A percentile compares a stretch with the other conserved stretches of the same genome.
Conservation (phyloP, 2,113 vertebrate genomes). For the Castor canadensis region DNA sequence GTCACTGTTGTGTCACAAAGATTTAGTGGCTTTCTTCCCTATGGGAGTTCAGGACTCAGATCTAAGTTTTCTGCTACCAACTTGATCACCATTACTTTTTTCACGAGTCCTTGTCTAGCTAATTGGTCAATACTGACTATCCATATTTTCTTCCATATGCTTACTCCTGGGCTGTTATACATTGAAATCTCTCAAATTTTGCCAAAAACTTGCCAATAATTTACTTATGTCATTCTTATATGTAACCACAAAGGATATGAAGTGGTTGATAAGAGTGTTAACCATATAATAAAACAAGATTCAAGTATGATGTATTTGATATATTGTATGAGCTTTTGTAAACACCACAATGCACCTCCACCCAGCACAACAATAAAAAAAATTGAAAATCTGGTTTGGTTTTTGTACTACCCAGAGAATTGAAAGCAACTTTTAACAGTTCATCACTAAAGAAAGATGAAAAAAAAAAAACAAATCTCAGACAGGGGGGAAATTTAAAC, state of each 20-base stretch:
- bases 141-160: not conserved
- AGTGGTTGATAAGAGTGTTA: not conserved
- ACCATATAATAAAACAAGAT: not conserved
- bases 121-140: not conserved
- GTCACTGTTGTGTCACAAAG: not conserved
- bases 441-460: not conserved
- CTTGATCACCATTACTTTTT: not conserved
- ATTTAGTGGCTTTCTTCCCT: not conserved
- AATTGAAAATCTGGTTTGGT: not conserved
- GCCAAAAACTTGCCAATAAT: not conserved
- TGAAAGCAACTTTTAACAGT: not conserved
- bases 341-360: no score
- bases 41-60: not conserved
- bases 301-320: no score
- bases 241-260: not conserved
- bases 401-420: no score
- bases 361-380: no score
- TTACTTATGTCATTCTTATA: not conserved
- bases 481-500: not conserved
- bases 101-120: not conserved
- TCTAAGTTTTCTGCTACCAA: not conserved
- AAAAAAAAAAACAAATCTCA: not conserved
- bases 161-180: not conserved
- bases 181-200: not conserved
- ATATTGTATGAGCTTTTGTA: no score